Percentiles rank a stretch among this genome's conserved stretches.
Evolutionary conservation across 53 echinoderm and acorn worm genomes (phyloP).

Genomic region (Holothuria scabra): DNA sequence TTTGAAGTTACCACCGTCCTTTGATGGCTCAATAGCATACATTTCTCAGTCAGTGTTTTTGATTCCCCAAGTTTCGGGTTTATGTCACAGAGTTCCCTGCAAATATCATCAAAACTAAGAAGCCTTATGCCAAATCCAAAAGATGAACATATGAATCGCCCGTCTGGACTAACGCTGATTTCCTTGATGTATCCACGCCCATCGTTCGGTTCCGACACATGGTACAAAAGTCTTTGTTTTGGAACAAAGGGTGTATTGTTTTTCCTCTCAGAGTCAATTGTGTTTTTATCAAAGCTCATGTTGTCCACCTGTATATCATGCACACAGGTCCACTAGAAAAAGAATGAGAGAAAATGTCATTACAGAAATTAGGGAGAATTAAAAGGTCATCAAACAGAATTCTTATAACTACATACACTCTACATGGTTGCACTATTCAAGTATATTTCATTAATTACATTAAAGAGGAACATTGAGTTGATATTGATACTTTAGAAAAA

Average conservation of each 20-base stretch:
- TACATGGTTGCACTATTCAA: no score
- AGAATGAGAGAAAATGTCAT: not conserved
- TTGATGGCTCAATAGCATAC: constrained; percentile 75
- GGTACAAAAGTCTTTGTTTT: constrained; percentile 70
- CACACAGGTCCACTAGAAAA: constrained; percentile 90
- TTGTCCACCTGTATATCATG: constrained; percentile 85
- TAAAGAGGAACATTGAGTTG: no score
- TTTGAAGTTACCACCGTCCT: constrained; percentile 89
- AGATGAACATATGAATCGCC: constrained; percentile 89
- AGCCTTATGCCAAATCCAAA: constrained; percentile 89
- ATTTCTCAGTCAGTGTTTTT: constrained; percentile 70
- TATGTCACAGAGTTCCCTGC: constrained; percentile 92
- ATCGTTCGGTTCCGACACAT: constrained; percentile 88
- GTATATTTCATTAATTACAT: no score
- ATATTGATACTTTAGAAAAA: no score
- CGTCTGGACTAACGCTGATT: constrained; percentile 96
- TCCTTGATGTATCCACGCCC: constrained; percentile 98
- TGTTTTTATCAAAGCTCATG: constrained; percentile 13
- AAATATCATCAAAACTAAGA: constrained; percentile 72
- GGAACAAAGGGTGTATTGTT: constrained; percentile 49
- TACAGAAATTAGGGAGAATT: not conserved
- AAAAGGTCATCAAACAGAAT: no score
- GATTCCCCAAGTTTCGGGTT: constrained; percentile 43
- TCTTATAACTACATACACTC: no score
- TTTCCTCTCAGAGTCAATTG: not conserved